phyloP scores from a whole-genome alignment of 2,888 invertebrate genomes.

The Polylopha cassiicola region DNA sequence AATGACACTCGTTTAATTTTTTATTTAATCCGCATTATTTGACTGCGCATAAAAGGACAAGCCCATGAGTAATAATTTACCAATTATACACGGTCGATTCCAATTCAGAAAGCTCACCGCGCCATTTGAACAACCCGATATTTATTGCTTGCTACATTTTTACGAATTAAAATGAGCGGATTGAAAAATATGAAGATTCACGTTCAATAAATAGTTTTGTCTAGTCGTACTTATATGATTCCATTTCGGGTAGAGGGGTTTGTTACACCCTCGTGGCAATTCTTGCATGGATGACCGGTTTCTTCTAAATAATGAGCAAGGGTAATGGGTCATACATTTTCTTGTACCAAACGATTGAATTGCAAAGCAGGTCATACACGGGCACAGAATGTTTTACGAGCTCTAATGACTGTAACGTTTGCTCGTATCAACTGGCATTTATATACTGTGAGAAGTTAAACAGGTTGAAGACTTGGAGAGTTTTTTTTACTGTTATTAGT shows the following conservation, averaged over 20 bases:
- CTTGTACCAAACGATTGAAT: constrained; percentile 57
- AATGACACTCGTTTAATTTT: constrained; percentile 61
- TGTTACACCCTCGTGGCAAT: constrained; percentile 24
- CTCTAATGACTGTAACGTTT: constrained; percentile 55
- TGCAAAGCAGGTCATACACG: constrained; percentile 54
- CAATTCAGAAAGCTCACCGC: constrained; percentile 53
- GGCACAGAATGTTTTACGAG: constrained; percentile 64
- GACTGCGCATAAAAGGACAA: constrained; percentile 60
- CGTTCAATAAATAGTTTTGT: background rate
- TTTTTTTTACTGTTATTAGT: too few species aligned
- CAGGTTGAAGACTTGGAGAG: constrained; percentile 32
- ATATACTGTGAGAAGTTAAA: constrained; percentile 46
- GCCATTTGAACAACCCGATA: constrained; percentile 55
- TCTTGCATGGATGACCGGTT: constrained; percentile 30
- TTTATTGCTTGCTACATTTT: constrained; percentile 51
- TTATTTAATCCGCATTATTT: constrained; percentile 69
- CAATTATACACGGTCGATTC: constrained; percentile 65
- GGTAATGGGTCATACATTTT: constrained; percentile 56
- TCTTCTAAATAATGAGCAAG: constrained; percentile 45
- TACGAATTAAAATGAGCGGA: constrained; percentile 29
- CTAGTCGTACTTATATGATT: too few species aligned
- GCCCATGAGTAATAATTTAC: constrained; percentile 65
- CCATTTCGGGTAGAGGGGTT: too few species aligned
- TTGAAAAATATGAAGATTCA: constrained; percentile 36
- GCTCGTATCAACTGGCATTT: constrained; percentile 53